These are phyloP conservation scores for Nemurella pictetii DNA, from an alignment of 2,888 invertebrate species.

Conservation along the genomic window DNA sequence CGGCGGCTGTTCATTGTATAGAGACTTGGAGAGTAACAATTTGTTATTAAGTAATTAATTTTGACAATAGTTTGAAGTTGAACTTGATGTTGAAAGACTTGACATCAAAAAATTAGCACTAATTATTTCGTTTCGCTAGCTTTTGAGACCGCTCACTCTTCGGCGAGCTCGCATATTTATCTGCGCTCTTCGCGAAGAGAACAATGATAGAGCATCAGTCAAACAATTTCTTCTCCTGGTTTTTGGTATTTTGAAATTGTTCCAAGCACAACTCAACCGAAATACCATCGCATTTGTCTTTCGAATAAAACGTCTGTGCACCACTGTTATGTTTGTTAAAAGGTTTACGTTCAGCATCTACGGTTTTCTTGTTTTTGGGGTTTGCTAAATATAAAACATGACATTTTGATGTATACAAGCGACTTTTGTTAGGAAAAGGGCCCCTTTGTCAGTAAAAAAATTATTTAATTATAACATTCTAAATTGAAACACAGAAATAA, in stretches of 20 bases:
- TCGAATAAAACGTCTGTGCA: background rate
- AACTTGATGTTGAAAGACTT: background rate
- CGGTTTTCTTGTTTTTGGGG: constrained; percentile 7
- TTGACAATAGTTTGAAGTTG: background rate
- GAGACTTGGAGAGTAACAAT: background rate
- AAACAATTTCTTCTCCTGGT: constrained; percentile 17
- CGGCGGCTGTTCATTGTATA: background rate
- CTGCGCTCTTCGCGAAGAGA: constrained; percentile 16
- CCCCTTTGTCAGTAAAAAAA: constrained; percentile 2
- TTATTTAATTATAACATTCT: constrained; percentile 17
- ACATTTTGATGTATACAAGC: constrained; percentile 21
- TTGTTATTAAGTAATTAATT: background rate
- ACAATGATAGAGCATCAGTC: constrained; percentile 18
- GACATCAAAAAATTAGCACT: constrained; percentile 16
- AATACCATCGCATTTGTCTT: constrained; percentile 30
- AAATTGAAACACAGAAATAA: constrained; percentile 30
- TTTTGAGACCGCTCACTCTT: background rate
- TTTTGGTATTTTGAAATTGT: constrained; percentile 26
- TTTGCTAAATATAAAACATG: constrained; percentile 29
- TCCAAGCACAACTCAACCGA: constrained; percentile 28
- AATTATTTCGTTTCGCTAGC: constrained; percentile 19
- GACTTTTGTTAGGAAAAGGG: constrained; percentile 22
- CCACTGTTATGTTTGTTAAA: constrained; percentile 30
- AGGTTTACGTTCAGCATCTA: constrained; percentile 23
- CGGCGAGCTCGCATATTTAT: background rate